phyloP scores from a whole-genome alignment of 2,797 vertebrate species.

The Macrochelys suwanniensis region DNA sequence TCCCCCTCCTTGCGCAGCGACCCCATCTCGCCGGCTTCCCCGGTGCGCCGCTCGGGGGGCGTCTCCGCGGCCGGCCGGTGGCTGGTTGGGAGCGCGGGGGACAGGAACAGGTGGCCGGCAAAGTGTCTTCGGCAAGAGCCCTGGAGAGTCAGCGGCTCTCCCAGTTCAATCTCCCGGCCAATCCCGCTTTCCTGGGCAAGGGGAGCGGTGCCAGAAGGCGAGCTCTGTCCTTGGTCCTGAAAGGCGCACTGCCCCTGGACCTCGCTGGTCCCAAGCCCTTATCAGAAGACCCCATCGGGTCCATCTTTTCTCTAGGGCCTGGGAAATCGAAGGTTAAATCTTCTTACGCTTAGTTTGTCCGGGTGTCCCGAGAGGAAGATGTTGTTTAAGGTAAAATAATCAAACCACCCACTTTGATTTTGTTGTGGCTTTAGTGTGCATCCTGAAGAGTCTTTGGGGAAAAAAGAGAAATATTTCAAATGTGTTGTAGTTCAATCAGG shows the following conservation, averaged over 20 bases:
- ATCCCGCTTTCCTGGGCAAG: no score
- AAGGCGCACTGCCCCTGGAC: no score
- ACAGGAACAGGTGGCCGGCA: conserved; percentile 55
- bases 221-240: not conserved
- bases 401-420: not conserved
- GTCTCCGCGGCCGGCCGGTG: no score
- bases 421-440: not conserved
- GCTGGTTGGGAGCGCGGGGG: not conserved
- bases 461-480: not conserved
- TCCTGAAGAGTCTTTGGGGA: not conserved
- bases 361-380: not conserved
- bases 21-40: no score
- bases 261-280: no score
- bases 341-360: not conserved
- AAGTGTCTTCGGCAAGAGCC: not conserved
- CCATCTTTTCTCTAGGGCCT: not conserved
- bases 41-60: no score
- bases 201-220: not conserved
- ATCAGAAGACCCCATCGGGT: not conserved
- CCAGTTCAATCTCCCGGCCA: no score
- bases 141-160: no score
- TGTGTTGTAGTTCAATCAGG: not conserved
- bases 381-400: not conserved
- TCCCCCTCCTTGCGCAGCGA: no score
- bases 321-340: not conserved